These are phyloP conservation scores for Ceriagrion tenellum DNA, from an alignment of 2,888 invertebrate species.

Conservation along the genomic window DNA sequence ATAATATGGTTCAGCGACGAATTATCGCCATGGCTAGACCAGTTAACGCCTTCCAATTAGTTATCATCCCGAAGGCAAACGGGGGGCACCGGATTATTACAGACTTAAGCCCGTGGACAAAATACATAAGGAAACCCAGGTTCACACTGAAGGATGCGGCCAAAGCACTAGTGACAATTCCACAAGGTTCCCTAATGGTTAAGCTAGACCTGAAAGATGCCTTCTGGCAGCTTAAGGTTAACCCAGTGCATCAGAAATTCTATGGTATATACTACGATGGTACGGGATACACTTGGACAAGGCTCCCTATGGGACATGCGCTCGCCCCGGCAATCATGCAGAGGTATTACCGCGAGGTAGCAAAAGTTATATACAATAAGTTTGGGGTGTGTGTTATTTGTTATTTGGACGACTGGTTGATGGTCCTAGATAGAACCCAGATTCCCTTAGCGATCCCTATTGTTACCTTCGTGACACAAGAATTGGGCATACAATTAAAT, in stretches of 20 bases:
- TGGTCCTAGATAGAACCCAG: neutral
- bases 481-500: too few species aligned
- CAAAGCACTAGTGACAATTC: neutral
- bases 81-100: too few species aligned
- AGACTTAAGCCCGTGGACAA: neutral
- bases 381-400: neutral
- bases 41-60: too few species aligned
- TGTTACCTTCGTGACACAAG: too few species aligned
- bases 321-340: neutral
- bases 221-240: neutral
- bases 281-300: neutral
- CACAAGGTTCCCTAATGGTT: neutral
- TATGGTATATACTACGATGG: neutral
- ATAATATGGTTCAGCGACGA: too few species aligned
- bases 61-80: too few species aligned
- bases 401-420: conserved; percentile 1
- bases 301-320: neutral
- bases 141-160: neutral
- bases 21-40: too few species aligned
- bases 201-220: neutral
- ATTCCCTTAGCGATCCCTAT: too few species aligned
- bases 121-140: neutral
- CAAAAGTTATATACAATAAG: neutral
- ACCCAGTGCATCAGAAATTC: neutral
- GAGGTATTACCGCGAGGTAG: neutral